Conservation (phyloP, 1,140 invertebrate species). For the Ostrea edulis region DNA sequence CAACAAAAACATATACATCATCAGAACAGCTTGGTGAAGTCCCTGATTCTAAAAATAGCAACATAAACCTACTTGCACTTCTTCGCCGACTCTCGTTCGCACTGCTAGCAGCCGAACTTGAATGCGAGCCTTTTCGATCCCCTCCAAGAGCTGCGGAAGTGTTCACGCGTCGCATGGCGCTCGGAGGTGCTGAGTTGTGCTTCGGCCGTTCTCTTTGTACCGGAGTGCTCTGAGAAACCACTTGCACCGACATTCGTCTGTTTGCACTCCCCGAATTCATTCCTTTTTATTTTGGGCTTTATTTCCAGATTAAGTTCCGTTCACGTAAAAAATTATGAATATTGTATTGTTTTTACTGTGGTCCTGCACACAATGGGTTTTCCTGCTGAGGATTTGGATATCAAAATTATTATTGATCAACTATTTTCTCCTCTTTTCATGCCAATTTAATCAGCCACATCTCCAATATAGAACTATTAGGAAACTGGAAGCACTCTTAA, state of each 20-base stretch:
- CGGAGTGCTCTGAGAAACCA: neutral
- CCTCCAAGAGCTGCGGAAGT: neutral
- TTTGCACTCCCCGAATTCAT: slow-evolving; percentile 13
- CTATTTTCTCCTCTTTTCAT: neutral
- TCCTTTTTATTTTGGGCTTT: neutral
- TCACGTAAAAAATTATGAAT: neutral
- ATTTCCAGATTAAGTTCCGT: neutral
- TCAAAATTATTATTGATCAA: neutral
- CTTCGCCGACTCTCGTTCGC: neutral
- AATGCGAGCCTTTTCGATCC: slow-evolving; percentile 8
- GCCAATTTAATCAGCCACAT: neutral
- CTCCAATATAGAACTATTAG: neutral
- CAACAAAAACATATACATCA: no score
- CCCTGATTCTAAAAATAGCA: neutral
- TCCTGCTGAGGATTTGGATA: neutral
- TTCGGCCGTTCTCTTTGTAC: neutral
- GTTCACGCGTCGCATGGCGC: slow-evolving; percentile 15
- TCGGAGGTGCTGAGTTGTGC: slow-evolving; percentile 40
- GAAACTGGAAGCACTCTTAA: neutral
- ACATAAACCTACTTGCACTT: slow-evolving; percentile 40
- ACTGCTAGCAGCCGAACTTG: neutral
- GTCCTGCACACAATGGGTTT: no score
- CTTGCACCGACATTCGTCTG: slow-evolving; percentile 29
- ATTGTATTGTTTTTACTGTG: neutral
- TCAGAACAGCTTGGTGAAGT: no score